Evolutionary conservation across 2,113 vertebrate species (phyloP).

Genomic region (Tenrec ecaudatus): DNA sequence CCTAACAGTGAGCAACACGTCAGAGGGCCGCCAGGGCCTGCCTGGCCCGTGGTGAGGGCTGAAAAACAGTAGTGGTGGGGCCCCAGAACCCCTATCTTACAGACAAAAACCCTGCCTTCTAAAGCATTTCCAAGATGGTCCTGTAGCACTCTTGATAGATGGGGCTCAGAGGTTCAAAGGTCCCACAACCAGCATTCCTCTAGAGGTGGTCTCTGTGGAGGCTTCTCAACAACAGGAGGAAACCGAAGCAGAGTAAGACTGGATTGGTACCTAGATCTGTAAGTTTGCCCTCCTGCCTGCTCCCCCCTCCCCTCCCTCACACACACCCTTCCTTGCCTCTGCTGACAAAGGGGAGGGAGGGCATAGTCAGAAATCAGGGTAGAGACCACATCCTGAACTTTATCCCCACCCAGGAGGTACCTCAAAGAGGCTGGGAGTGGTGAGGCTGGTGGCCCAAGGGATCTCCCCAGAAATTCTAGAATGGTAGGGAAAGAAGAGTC

Average conservation of each 20-base stretch:
- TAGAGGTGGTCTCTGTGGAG: neutral
- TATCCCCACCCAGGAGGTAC: slow-evolving; percentile 50
- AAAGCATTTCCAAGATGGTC: neutral
- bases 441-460: neutral
- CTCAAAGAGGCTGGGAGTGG: neutral
- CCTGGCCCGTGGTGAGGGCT: neutral
- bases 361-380: slow-evolving; percentile 22
- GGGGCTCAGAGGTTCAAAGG: neutral
- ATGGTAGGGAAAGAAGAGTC: neutral
- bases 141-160: neutral
- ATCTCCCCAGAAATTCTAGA: neutral
- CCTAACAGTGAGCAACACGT: neutral
- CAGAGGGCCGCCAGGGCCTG: no score
- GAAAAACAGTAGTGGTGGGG: neutral
- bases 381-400: slow-evolving; percentile 51
- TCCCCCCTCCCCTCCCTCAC: no score
- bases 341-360: accelerated
- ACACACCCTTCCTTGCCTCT: neutral
- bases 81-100: neutral
- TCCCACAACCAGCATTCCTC: neutral
- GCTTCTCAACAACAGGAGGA: neutral
- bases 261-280: neutral
- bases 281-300: neutral
- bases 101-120: neutral
- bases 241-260: neutral